These are phyloP conservation scores for Lepidocyrtinus sp. DNA, from an alignment of 2,888 invertebrate species.

Conservation along the genomic window DNA sequence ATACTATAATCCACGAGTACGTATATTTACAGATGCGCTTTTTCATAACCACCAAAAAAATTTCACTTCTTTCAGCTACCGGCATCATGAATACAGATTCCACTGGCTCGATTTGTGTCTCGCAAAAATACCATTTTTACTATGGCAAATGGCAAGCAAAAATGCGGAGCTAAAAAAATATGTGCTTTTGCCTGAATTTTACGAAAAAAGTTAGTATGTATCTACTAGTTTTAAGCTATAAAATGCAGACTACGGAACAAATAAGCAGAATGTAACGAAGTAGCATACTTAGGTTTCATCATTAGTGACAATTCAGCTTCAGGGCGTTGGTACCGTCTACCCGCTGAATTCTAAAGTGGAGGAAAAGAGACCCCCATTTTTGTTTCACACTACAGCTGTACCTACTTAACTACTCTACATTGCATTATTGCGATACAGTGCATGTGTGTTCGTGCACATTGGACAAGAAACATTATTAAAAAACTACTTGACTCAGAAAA, in stretches of 20 bases:
- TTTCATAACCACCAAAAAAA: no score
- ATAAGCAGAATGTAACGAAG: slow-evolving; percentile 10
- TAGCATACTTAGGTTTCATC: slow-evolving; percentile 8
- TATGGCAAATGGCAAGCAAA: background rate
- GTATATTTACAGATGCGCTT: no score
- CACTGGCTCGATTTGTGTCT: background rate
- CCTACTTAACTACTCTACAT: background rate
- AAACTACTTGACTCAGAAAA: slow-evolving; percentile 11
- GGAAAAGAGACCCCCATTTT: background rate
- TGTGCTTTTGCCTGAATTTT: no score
- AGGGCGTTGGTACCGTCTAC: background rate
- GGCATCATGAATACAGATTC: background rate
- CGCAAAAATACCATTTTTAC: background rate
- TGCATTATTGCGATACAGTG: slow-evolving; percentile 1
- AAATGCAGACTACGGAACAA: slow-evolving; percentile 1
- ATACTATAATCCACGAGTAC: no score
- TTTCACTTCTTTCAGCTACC: background rate
- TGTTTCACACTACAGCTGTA: background rate
- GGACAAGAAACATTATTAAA: slow-evolving; percentile 1
- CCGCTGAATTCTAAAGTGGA: background rate
- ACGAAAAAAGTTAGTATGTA: background rate
- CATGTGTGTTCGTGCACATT: background rate
- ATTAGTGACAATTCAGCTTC: slow-evolving; percentile 18
- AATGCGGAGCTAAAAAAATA: background rate
- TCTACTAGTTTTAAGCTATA: background rate